A percentile compares a stretch with the other conserved stretches of the same genome.
Conservation (phyloP, 2,888 invertebrate species). For the Sinodicranocentrus sp. region DNA sequence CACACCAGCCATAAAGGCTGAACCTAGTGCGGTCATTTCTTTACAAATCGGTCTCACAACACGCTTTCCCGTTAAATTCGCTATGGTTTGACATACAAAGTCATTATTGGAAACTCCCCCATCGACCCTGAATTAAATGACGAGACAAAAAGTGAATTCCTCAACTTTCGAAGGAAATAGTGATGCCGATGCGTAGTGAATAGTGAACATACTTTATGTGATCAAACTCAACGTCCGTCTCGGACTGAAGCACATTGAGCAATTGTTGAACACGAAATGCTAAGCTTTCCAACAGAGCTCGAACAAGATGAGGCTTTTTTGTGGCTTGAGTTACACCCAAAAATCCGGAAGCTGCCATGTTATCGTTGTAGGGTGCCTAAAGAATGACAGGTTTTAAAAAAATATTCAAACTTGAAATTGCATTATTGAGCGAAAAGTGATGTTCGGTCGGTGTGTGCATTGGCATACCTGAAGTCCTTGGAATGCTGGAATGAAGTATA, state of each 20-base stretch:
- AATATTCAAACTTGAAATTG: not conserved
- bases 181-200: too few species aligned
- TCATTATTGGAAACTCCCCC: constrained; percentile 98
- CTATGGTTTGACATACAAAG: constrained; percentile 92
- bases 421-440: not conserved
- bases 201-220: constrained; percentile 81
- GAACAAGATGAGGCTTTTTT: constrained; percentile 86
- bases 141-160: not conserved
- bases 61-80: constrained; percentile 87
- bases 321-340: constrained; percentile 87
- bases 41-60: constrained; percentile 87
- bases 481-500: constrained; percentile 93
- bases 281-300: constrained; percentile 91
- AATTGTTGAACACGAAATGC: constrained; percentile 90
- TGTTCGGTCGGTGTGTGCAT: not conserved
- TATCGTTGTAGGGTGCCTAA: constrained; percentile 93
- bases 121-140: constrained; percentile 90
- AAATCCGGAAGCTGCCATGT: constrained; percentile 90
- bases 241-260: constrained; percentile 85
- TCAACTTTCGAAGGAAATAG: not conserved
- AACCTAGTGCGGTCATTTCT: constrained; percentile 92
- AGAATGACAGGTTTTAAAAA: constrained; percentile 73
- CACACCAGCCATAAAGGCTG: constrained; percentile 83
- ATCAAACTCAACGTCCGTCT: constrained; percentile 83
- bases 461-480: constrained; percentile 90